A percentile compares a stretch with the other conserved stretches of the same genome.
Evolutionary conservation across 2,113 vertebrate genomes (phyloP).

Genomic region (Tyrannus savana): DNA sequence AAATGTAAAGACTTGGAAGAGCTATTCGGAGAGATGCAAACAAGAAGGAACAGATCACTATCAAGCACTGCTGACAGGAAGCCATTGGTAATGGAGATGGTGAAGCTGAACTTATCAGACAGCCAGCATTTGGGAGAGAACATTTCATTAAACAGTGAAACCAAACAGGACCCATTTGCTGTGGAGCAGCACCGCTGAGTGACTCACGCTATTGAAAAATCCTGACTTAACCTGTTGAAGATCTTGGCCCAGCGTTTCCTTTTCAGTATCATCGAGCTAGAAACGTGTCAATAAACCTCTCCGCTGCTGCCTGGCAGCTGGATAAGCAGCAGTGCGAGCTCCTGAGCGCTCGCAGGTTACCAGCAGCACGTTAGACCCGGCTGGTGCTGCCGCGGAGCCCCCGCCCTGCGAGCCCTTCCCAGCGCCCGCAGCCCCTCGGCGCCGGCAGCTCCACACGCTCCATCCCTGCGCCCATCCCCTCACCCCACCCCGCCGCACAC

Average conservation of each 20-base stretch:
- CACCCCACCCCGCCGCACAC: background rate
- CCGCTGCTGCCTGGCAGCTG: background rate
- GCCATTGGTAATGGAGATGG: background rate
- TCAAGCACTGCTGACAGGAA: background rate
- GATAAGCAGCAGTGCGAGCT: background rate
- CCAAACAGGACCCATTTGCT: background rate
- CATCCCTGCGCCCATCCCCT: background rate
- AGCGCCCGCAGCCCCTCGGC: background rate
- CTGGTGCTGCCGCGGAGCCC: background rate
- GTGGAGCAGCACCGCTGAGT: background rate
- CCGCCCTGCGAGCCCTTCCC: background rate
- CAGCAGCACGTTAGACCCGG: fast-evolving
- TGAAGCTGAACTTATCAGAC: background rate
- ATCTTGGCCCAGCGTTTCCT: background rate
- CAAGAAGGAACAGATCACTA: background rate
- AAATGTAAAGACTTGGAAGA: background rate
- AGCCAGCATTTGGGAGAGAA: background rate
- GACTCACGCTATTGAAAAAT: background rate
- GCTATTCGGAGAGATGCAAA: background rate
- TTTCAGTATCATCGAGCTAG: background rate
- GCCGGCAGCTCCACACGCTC: background rate
- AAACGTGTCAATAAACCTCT: background rate
- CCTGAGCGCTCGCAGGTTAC: background rate
- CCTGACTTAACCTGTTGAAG: conserved; percentile 16
- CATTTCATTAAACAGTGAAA: background rate